Conservation (phyloP, 2,888 invertebrate species). For the Caenorhabditis imperialis region DNA sequence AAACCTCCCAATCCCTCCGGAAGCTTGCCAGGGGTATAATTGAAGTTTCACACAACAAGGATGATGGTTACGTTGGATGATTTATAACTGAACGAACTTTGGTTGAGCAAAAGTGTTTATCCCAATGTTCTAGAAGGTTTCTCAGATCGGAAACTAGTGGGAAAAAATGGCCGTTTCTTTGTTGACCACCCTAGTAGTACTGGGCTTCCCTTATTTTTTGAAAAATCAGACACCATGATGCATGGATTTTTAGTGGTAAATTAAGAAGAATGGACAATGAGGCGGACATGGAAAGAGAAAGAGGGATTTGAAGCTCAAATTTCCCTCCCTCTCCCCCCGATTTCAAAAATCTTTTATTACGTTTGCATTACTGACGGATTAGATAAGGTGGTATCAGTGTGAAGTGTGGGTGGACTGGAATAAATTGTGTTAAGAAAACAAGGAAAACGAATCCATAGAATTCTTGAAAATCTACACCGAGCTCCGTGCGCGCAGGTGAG, state of each 20-base stretch:
- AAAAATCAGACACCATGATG: conserved; percentile 12
- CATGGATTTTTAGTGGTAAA: conserved; percentile 31
- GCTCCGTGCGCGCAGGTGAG: conserved; percentile 4
- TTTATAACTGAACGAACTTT: too few species aligned
- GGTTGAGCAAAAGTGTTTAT: too few species aligned
- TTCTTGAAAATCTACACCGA: conserved; percentile 4
- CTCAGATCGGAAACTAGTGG: too few species aligned
- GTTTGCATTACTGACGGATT: too few species aligned
- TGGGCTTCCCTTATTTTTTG: neutral
- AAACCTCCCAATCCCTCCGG: too few species aligned
- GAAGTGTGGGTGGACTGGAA: neutral
- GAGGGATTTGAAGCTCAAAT: conserved; percentile 39
- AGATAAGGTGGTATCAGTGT: too few species aligned
- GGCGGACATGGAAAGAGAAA: conserved; percentile 30
- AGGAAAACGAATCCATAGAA: conserved; percentile 6
- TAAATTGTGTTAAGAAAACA: too few species aligned
- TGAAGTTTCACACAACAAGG: too few species aligned
- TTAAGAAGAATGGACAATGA: conserved; percentile 51
- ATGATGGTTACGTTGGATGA: too few species aligned
- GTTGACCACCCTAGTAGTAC: neutral
- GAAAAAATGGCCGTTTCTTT: neutral
- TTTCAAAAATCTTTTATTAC: conserved; percentile 9
- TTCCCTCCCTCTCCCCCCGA: conserved; percentile 5
- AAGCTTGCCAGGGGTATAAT: too few species aligned
- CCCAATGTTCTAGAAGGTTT: too few species aligned